phyloP scores from a whole-genome alignment of 2,113 vertebrate species.

The Budorcas taxicolor region DNA sequence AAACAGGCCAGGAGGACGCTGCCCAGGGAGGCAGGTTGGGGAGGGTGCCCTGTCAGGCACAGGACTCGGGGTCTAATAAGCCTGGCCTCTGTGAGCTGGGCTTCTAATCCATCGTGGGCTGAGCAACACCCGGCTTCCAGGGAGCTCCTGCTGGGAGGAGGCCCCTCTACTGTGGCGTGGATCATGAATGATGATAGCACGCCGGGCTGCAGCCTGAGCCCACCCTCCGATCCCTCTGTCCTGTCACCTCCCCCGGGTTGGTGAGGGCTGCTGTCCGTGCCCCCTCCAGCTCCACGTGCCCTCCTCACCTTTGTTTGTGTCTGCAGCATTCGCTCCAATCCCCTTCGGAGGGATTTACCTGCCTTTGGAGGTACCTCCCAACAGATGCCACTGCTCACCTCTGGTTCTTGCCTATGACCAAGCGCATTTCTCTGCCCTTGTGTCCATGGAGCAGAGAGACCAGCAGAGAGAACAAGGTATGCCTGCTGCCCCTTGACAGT shows the following conservation, averaged over 20 bases:
- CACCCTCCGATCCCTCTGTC: not conserved
- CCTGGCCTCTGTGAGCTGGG: not conserved
- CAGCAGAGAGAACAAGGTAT: conserved; percentile 97
- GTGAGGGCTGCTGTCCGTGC: not conserved
- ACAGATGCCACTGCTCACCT: conserved; percentile 97
- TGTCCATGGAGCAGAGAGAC: conserved; percentile 99
- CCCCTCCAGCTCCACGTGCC: rapidly evolving
- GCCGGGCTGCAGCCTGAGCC: not conserved
- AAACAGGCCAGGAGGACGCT: not conserved
- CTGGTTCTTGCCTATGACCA: conserved; percentile 98
- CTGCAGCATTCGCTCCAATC: conserved; percentile 94
- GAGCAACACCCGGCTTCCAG: not conserved
- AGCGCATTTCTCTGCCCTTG: conserved; percentile 98
- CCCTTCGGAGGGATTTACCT: conserved; percentile 97
- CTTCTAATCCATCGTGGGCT: not conserved
- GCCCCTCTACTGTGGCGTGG: not conserved
- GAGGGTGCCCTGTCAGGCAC: not conserved
- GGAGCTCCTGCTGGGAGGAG: not conserved
- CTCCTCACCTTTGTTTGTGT: not conserved
- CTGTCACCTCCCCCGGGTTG: rapidly evolving
- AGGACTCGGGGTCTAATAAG: not conserved
- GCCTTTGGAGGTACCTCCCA: conserved; percentile 96
- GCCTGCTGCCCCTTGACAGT: not conserved
- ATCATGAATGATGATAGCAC: not conserved
- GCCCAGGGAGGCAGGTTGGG: not conserved